phyloP scores from a whole-genome alignment of 2,797 vertebrate genomes.

The Antennarius maculatus region DNA sequence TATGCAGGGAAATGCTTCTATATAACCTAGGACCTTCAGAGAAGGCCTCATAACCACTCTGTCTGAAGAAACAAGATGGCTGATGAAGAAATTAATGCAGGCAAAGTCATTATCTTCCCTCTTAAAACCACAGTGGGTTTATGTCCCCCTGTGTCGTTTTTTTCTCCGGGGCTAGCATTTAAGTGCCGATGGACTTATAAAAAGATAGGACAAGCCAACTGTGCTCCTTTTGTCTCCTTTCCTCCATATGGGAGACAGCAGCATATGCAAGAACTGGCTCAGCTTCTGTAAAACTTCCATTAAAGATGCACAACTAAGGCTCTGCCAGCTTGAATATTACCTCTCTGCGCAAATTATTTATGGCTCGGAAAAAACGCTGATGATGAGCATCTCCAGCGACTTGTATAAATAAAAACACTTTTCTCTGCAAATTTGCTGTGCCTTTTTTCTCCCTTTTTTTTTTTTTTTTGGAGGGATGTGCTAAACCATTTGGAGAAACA shows the following conservation, averaged over 20 bases:
- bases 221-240: slow-evolving; percentile 79
- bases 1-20: slow-evolving; percentile 69
- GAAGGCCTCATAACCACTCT: slow-evolving; percentile 80
- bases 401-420: slow-evolving; percentile 81
- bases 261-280: slow-evolving; percentile 86
- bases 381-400: slow-evolving; percentile 78
- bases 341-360: slow-evolving; percentile 88
- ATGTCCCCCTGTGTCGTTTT: slow-evolving; percentile 80
- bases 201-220: slow-evolving; percentile 84
- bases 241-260: slow-evolving; percentile 82
- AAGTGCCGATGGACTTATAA: slow-evolving; percentile 84
- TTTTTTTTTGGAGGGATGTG: slow-evolving; percentile 3
- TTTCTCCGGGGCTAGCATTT: slow-evolving; percentile 83
- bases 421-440: slow-evolving; percentile 68
- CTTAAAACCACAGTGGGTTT: slow-evolving; percentile 86
- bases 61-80: slow-evolving; percentile 87
- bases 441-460: slow-evolving; percentile 23
- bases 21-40: slow-evolving; percentile 79
- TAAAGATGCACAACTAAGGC: slow-evolving; percentile 90
- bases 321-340: slow-evolving; percentile 89
- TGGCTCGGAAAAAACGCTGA: slow-evolving; percentile 83
- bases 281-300: slow-evolving; percentile 88
- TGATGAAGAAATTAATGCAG: slow-evolving; percentile 83
- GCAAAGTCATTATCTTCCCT: slow-evolving; percentile 83
- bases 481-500: slow-evolving; percentile 50